Evolutionary conservation across 2,888 invertebrate species (phyloP).

Genomic region (Spialia ferax): DNA sequence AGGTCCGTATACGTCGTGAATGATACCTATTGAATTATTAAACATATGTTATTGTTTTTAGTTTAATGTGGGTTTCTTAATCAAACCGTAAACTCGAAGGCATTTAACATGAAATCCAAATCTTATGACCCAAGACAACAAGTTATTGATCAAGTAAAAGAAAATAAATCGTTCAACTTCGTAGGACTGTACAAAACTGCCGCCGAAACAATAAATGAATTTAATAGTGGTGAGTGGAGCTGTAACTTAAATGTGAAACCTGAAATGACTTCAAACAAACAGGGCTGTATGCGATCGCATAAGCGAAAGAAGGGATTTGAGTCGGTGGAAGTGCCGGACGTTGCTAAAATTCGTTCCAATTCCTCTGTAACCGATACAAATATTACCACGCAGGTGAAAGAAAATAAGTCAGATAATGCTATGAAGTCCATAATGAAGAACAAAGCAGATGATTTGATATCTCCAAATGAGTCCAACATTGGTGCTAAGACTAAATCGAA

Average conservation of each 20-base stretch:
- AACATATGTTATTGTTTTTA: slow-evolving; percentile 1
- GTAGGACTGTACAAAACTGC: slow-evolving; percentile 64
- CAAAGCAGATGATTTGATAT: slow-evolving; percentile 48
- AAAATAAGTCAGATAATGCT: slow-evolving; percentile 45
- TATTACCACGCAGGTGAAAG: slow-evolving; percentile 57
- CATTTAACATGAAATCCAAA: slow-evolving; percentile 62
- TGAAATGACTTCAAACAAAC: slow-evolving; percentile 5
- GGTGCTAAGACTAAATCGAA: slow-evolving; percentile 59
- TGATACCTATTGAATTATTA: slow-evolving; percentile 41
- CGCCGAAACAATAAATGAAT: slow-evolving; percentile 56
- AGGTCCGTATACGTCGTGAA: too few species aligned
- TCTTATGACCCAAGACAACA: slow-evolving; percentile 54
- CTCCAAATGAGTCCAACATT: slow-evolving; percentile 49
- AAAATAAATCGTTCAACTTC: slow-evolving; percentile 65
- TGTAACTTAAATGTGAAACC: not conserved
- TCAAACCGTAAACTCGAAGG: not conserved
- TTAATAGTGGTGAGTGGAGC: slow-evolving; percentile 20
- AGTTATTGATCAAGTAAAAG: slow-evolving; percentile 50
- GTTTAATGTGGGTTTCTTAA: not conserved
- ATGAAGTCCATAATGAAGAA: slow-evolving; percentile 71
- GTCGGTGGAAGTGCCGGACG: slow-evolving; percentile 44
- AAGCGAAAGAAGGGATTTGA: slow-evolving; percentile 52
- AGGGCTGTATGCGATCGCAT: slow-evolving; percentile 45
- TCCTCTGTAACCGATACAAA: slow-evolving; percentile 45
- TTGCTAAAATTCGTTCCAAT: slow-evolving; percentile 41